These are phyloP conservation scores for pig (Sus scrofa) DNA, from an alignment of 2,113 vertebrate species.

Conservation along the genomic window T2T-Sscrofa CM000818.6:68577001-68577500, in stretches of 20 bases:
- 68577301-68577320: slow-evolving; percentile 1
- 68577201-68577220: slow-evolving; percentile 29
- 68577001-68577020: neutral
- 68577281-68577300: neutral
- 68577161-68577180: neutral
- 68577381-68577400: neutral
- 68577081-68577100: neutral
- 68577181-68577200: slow-evolving; percentile 25
- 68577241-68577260: neutral
- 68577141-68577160: neutral
- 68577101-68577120: neutral
- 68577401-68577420: neutral
- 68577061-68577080: neutral
- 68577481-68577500: slow-evolving; percentile 32
- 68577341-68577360: neutral
- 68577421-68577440: neutral
- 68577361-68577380: neutral
- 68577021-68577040: neutral
- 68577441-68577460: neutral
- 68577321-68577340: neutral
- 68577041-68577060: neutral
- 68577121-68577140: neutral
- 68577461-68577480: neutral
- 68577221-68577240: slow-evolving; percentile 49
- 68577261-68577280: neutral